Evolutionary conservation across 2,888 invertebrate genomes (phyloP).

Genomic region (Gasteruption jaculator): DNA sequence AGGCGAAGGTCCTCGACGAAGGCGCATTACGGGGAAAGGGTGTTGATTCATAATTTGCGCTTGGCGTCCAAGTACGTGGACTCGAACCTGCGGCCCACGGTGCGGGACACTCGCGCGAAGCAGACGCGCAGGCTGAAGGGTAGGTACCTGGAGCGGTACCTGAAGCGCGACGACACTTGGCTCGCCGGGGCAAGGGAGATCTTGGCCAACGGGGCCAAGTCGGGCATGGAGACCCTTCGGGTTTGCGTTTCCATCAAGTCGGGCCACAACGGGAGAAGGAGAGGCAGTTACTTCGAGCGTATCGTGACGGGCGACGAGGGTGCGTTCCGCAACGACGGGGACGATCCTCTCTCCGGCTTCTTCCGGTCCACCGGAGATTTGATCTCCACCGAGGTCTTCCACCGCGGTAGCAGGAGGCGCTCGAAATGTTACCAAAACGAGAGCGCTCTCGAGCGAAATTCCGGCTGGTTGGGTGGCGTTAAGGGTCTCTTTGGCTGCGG

Average conservation of each 20-base stretch:
- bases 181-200: constrained; percentile 8
- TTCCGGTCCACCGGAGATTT: constrained; percentile 20
- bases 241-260: too few relatives aligned
- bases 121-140: constrained; percentile 17
- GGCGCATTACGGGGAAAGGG: too few relatives aligned
- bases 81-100: too few relatives aligned
- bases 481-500: too few relatives aligned
- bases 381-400: constrained; percentile 29
- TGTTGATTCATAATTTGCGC: too few relatives aligned
- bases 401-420: constrained; percentile 27
- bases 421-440: constrained; percentile 19
- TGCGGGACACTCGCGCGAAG: too few relatives aligned
- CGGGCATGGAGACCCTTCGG: too few relatives aligned
- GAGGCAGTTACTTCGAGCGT: not conserved
- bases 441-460: not conserved
- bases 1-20: constrained; percentile 13
- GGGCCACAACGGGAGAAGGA: too few relatives aligned
- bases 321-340: not conserved
- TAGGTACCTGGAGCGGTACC: constrained; percentile 22
- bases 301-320: constrained; percentile 2
- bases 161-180: constrained; percentile 18
- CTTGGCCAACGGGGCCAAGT: too few relatives aligned
- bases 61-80: too few relatives aligned
- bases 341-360: not conserved
- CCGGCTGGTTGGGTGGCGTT: not conserved